These are phyloP conservation scores for Zygaena filipendulae DNA, from an alignment of 2,888 invertebrate species.

Conservation along the genomic window DNA sequence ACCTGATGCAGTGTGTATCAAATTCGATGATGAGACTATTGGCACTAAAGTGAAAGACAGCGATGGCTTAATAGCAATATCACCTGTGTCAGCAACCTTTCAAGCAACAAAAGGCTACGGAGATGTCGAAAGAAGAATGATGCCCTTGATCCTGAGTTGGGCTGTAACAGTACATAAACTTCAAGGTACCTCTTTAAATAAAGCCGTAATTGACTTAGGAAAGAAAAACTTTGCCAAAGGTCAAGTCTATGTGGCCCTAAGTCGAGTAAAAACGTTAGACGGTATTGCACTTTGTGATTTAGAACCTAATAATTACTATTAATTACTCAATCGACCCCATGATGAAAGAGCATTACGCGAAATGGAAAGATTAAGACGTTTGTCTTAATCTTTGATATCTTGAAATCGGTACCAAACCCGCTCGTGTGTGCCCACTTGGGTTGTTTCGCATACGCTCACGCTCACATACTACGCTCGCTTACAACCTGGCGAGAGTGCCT, in stretches of 20 bases:
- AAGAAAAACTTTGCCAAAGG: conserved; percentile 20
- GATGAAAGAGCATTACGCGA: conserved; percentile 10
- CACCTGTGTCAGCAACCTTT: conserved; percentile 11
- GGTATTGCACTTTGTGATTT: conserved; percentile 17
- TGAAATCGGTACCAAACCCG: too few species aligned
- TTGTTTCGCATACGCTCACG: too few species aligned
- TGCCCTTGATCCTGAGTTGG: conserved; percentile 22
- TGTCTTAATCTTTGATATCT: too few species aligned
- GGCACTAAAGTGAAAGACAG: conserved; percentile 4
- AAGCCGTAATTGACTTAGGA: conserved; percentile 20
- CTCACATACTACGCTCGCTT: too few species aligned
- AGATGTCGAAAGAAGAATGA: conserved; percentile 20
- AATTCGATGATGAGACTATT: too few species aligned
- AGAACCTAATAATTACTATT: conserved; percentile 15
- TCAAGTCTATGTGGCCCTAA: conserved; percentile 20
- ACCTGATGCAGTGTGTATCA: conserved; percentile 4
- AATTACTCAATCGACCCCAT: conserved; percentile 14
- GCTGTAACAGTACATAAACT: conserved; percentile 22
- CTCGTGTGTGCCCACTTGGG: too few species aligned
- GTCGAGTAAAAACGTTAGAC: conserved; percentile 18
- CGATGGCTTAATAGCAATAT: conserved; percentile 3
- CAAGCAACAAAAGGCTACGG: conserved; percentile 19
- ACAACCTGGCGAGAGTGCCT: too few species aligned
- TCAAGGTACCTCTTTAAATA: conserved; percentile 20
- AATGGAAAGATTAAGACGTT: conserved; percentile 8